phyloP scores from a whole-genome alignment of 2,797 vertebrate genomes.

The Dryobates pubescens region DNA sequence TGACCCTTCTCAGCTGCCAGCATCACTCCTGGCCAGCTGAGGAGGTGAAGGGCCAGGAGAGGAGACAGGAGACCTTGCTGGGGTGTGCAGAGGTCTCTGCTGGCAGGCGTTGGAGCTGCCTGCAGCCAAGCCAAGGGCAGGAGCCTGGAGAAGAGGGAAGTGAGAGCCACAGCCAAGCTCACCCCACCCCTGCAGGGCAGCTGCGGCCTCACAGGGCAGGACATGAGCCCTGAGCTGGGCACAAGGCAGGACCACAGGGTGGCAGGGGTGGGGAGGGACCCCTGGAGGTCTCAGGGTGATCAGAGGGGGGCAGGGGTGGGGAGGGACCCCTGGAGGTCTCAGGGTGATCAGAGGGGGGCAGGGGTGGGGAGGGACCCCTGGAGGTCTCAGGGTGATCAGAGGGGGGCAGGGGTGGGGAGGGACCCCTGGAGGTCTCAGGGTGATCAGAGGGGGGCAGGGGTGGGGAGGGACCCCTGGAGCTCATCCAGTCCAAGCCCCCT shows the following conservation, averaged over 20 bases:
- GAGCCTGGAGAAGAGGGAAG: fast-evolving
- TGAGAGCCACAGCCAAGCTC: not conserved
- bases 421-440: too few relatives aligned
- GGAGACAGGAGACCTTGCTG: not conserved
- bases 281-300: too few relatives aligned
- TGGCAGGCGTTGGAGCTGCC: not conserved
- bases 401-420: too few relatives aligned
- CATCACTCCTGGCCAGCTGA: not conserved
- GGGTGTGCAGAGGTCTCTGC: not conserved
- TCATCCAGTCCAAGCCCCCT: too few relatives aligned
- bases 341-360: too few relatives aligned
- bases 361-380: too few relatives aligned
- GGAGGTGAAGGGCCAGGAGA: not conserved
- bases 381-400: too few relatives aligned
- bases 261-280: not conserved
- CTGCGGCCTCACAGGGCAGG: not conserved
- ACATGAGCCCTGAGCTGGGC: not conserved
- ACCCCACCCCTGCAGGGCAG: not conserved
- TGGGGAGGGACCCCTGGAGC: too few relatives aligned
- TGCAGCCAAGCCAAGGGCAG: not conserved
- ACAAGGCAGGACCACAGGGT: not conserved
- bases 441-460: too few relatives aligned
- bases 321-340: too few relatives aligned
- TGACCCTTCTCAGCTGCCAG: not conserved
- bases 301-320: too few relatives aligned